Percentiles rank a stretch among this genome's conserved stretches.
These are phyloP conservation scores for Archilochus colubris DNA, from an alignment of 2,113 vertebrate species.

Conservation along the genomic window DNA sequence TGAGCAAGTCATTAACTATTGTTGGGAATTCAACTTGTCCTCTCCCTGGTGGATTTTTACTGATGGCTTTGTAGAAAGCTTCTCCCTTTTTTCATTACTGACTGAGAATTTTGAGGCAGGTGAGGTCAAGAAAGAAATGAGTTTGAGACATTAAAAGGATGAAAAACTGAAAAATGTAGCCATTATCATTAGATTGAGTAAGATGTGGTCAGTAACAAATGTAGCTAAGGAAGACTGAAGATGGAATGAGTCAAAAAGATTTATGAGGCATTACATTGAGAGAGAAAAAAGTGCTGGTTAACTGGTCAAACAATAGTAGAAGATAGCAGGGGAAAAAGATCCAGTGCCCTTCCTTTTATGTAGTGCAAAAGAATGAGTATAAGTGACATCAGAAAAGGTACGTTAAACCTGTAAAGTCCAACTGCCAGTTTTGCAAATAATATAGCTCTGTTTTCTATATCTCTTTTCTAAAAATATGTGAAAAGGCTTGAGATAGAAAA, in stretches of 20 bases:
- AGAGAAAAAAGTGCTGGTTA: neutral
- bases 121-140: slow-evolving; percentile 22
- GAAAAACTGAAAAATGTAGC: slow-evolving; percentile 36
- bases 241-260: slow-evolving; percentile 35
- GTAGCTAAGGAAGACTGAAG: slow-evolving; percentile 26
- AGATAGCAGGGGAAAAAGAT: neutral
- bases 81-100: slow-evolving; percentile 4
- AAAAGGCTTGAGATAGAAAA: neutral
- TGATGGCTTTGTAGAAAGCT: neutral
- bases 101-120: neutral
- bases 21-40: neutral
- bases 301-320: neutral
- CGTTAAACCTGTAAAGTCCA: neutral
- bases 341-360: neutral
- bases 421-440: neutral
- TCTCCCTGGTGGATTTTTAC: slow-evolving; percentile 16
- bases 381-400: neutral
- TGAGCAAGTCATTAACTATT: slow-evolving; percentile 35
- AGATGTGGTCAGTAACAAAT: slow-evolving; percentile 14
- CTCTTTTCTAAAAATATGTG: neutral
- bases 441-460: neutral
- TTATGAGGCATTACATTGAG: neutral
- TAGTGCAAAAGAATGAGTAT: neutral
- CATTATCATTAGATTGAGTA: slow-evolving; percentile 34
- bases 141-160: slow-evolving; percentile 2